These are phyloP conservation scores for Apocheima hispidaria DNA, from an alignment of 2,888 invertebrate genomes.

Conservation along the genomic window DNA sequence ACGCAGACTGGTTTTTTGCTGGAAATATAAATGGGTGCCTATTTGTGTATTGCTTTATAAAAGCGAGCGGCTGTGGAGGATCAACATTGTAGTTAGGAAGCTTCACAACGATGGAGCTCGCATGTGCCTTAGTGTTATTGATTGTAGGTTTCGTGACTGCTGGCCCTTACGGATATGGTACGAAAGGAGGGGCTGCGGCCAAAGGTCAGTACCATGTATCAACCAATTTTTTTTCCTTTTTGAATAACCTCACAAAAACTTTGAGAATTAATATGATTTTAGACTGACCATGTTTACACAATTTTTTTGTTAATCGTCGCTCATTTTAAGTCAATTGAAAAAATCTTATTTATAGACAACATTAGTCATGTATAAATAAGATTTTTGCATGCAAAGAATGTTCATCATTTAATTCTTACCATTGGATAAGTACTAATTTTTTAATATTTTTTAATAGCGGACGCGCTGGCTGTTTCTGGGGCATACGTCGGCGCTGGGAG, in stretches of 20 bases:
- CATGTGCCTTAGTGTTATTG: slow-evolving; percentile 66
- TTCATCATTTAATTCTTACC: too few species aligned
- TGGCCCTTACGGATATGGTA: slow-evolving; percentile 75
- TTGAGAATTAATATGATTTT: background rate
- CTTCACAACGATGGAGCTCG: slow-evolving; percentile 79
- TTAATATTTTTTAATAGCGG: slow-evolving; percentile 54
- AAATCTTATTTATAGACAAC: background rate
- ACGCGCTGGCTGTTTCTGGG: slow-evolving; percentile 64
- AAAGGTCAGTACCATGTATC: slow-evolving; percentile 63
- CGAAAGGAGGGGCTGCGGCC: slow-evolving; percentile 70
- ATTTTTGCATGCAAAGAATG: too few species aligned
- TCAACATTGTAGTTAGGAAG: slow-evolving; percentile 75
- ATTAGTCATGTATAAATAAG: too few species aligned
- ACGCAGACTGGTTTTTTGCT: slow-evolving; percentile 79
- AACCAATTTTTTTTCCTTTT: background rate
- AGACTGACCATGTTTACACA: background rate
- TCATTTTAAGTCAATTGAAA: background rate
- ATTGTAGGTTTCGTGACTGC: slow-evolving; percentile 64
- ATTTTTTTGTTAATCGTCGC: background rate
- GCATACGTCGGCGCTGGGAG: slow-evolving; percentile 57
- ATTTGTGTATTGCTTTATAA: slow-evolving; percentile 84
- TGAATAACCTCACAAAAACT: slow-evolving; percentile 5
- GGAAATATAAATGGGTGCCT: slow-evolving; percentile 68
- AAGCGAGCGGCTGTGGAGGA: slow-evolving; percentile 66
- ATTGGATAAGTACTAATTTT: background rate